Evolutionary conservation across 2,113 vertebrate genomes (phyloP).

Genomic region (Noctilio leporinus): DNA sequence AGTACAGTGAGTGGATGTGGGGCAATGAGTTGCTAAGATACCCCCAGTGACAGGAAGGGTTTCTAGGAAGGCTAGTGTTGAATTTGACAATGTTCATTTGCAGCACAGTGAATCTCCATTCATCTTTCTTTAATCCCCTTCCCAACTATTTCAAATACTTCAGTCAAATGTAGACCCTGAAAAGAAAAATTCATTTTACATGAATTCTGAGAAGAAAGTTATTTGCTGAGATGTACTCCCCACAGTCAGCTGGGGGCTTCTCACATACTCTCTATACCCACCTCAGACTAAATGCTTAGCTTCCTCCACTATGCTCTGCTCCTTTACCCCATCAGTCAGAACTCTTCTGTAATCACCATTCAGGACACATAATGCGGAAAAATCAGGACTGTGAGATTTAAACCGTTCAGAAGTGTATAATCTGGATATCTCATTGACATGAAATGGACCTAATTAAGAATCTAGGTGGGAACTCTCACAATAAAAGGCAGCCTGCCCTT

Average conservation of each 20-base stretch:
- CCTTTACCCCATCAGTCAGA: not conserved
- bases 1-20: accelerated
- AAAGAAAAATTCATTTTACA: not conserved
- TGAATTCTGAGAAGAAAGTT: not conserved
- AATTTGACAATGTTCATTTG: not conserved
- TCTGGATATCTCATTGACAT: not conserved
- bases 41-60: not conserved
- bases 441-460: not conserved
- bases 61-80: not conserved
- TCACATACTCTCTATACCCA: not conserved
- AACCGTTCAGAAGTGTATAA: not conserved
- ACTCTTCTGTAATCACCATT: not conserved
- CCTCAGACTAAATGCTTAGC: not conserved
- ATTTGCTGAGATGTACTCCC: not conserved
- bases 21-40: not conserved
- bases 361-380: not conserved
- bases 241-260: not conserved
- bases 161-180: not conserved
- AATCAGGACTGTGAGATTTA: not conserved
- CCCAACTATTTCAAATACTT: not conserved
- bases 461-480: not conserved
- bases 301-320: not conserved
- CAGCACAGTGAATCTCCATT: not conserved
- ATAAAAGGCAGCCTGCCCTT: not conserved
- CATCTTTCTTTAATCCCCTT: not conserved